Conservation (phyloP, 2,113 vertebrate genomes). For the Octodon degus region DNA sequence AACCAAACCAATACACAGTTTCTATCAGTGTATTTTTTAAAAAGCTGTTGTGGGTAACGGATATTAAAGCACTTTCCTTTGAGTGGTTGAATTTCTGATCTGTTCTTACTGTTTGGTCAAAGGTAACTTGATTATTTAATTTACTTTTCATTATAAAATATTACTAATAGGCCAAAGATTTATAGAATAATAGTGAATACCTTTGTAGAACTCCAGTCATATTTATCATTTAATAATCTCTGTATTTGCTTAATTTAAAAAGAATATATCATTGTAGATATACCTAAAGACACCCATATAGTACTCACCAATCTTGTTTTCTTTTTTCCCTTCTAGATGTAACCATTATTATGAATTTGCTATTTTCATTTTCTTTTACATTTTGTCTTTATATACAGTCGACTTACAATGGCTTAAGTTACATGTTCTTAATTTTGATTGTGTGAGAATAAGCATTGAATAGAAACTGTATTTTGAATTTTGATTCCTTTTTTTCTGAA, state of each 20-base stretch:
- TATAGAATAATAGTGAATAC: background rate
- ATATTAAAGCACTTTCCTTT: slow-evolving; percentile 29
- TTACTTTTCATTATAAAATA: slow-evolving; percentile 44
- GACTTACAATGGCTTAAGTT: background rate
- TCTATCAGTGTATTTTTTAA: slow-evolving; percentile 17
- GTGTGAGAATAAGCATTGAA: background rate
- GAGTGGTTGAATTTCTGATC: slow-evolving; percentile 50
- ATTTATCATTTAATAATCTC: slow-evolving; percentile 48
- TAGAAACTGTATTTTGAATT: background rate
- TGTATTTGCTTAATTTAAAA: slow-evolving; percentile 53
- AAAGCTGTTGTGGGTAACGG: background rate
- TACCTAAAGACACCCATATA: background rate
- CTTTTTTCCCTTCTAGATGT: slow-evolving; percentile 37
- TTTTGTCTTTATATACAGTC: slow-evolving; percentile 43
- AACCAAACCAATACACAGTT: background rate
- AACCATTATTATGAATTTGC: slow-evolving; percentile 56
- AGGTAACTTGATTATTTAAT: slow-evolving; percentile 18
- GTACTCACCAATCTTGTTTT: slow-evolving; percentile 5
- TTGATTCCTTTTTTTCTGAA: background rate
- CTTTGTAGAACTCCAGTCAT: background rate
- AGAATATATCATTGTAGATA: slow-evolving; percentile 8
- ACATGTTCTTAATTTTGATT: background rate
- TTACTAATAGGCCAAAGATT: background rate
- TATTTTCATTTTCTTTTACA: slow-evolving; percentile 15
- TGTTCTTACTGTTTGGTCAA: slow-evolving; percentile 38